phyloP scores from a whole-genome alignment of 2,797 vertebrate species.

The Geotrypetes seraphini region DNA sequence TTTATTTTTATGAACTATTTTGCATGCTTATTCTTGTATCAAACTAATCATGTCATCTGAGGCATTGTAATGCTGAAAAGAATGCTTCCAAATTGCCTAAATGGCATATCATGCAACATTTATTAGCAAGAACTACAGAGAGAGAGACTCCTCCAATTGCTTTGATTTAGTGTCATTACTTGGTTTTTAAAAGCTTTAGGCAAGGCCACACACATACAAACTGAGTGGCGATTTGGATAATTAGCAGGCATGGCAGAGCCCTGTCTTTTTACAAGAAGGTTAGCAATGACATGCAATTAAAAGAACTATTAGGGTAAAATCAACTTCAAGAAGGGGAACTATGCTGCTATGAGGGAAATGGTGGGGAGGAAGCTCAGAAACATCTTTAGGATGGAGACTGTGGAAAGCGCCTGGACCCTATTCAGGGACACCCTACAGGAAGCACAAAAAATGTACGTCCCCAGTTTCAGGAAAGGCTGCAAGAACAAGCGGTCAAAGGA shows the following conservation, averaged over 20 bases:
- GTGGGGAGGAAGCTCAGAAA: too few relatives aligned
- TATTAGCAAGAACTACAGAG: slow-evolving; percentile 38
- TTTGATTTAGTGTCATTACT: slow-evolving; percentile 52
- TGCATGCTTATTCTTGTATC: neutral
- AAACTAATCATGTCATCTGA: neutral
- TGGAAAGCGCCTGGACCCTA: too few relatives aligned
- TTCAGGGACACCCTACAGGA: too few relatives aligned
- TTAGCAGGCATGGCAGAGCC: slow-evolving; percentile 47
- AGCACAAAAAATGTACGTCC: too few relatives aligned
- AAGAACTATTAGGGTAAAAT: slow-evolving; percentile 31
- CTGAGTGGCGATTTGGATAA: slow-evolving; percentile 50
- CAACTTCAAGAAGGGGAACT: too few relatives aligned
- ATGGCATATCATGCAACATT: slow-evolving; percentile 40
- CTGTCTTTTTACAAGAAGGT: slow-evolving; percentile 48
- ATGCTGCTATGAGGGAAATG: too few relatives aligned
- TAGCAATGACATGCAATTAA: slow-evolving; percentile 54
- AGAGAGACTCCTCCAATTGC: slow-evolving; percentile 26
- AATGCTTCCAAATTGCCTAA: slow-evolving; percentile 29
- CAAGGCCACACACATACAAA: slow-evolving; percentile 45
- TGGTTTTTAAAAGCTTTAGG: slow-evolving; percentile 49
- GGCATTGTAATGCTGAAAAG: slow-evolving; percentile 22
- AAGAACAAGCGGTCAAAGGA: too few relatives aligned
- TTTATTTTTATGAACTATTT: slow-evolving; percentile 7
- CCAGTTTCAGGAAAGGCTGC: too few relatives aligned
- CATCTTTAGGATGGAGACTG: too few relatives aligned